These are phyloP conservation scores for Listronotus oregonensis DNA, from an alignment of 1,140 invertebrate genomes.

Conservation along the genomic window DNA sequence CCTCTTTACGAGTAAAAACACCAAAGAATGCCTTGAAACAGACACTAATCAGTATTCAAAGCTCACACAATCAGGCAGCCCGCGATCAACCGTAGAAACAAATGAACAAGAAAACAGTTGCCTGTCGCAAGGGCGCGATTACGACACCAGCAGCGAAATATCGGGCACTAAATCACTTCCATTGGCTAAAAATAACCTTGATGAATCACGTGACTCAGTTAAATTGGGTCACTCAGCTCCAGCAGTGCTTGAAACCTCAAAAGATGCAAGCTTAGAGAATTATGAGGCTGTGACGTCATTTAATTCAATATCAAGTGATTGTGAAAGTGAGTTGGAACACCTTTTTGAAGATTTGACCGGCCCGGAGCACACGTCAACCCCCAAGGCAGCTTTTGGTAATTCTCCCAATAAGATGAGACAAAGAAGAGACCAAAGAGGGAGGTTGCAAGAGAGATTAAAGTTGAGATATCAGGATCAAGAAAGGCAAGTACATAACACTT, in stretches of 20 bases:
- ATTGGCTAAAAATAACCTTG: constrained; percentile 1
- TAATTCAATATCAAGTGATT: constrained; percentile 47
- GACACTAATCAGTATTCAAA: constrained; percentile 51
- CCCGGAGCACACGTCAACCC: constrained; percentile 52
- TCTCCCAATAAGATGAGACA: constrained; percentile 34
- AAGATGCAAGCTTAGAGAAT: constrained; percentile 29
- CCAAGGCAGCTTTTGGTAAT: constrained; percentile 38
- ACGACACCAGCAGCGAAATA: constrained; percentile 28
- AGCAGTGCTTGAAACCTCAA: constrained; percentile 29
- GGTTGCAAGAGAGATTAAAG: constrained; percentile 44
- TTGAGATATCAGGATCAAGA: constrained; percentile 44
- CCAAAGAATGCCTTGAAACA: constrained; percentile 40
- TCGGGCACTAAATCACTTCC: constrained; percentile 31
- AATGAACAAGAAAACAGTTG: constrained; percentile 35
- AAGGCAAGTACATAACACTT: constrained; percentile 36
- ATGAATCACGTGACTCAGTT: background rate
- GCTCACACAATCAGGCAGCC: constrained; percentile 31
- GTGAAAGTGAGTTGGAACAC: constrained; percentile 52
- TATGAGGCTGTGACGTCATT: constrained; percentile 35
- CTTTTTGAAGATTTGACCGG: constrained; percentile 45
- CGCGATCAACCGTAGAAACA: constrained; percentile 27
- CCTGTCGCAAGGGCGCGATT: constrained; percentile 17
- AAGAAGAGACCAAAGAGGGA: constrained; percentile 19
- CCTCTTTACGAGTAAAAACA: constrained; percentile 46
- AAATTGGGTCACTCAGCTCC: constrained; percentile 42